Evolutionary conservation across 2,888 invertebrate genomes (phyloP).

Genomic region (Tipula unca): DNA sequence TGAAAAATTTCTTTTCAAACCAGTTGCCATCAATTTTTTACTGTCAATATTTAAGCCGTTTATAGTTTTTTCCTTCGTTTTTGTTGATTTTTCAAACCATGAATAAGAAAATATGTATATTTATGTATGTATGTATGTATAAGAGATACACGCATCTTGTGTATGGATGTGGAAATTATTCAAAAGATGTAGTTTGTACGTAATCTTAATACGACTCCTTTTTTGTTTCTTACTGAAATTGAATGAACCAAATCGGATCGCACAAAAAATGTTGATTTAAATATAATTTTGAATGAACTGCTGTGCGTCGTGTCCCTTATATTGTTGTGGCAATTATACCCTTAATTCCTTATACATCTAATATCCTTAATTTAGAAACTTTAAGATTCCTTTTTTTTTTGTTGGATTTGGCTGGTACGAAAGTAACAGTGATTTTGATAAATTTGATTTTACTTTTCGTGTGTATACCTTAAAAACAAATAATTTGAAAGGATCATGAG

Average conservation of each 20-base stretch:
- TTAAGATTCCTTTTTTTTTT: background rate
- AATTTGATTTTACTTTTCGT: background rate
- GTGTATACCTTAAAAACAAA: background rate
- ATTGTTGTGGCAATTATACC: background rate
- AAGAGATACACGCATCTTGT: background rate
- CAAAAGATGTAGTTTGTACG: background rate
- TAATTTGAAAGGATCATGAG: background rate
- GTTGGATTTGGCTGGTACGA: background rate
- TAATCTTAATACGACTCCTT: background rate
- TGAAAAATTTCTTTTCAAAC: conserved; percentile 17
- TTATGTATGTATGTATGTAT: background rate
- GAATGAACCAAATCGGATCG: conserved; percentile 16
- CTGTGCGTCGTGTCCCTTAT: background rate
- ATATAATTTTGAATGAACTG: conserved; percentile 15
- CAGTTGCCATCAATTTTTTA: conserved; percentile 19
- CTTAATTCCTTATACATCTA: no score
- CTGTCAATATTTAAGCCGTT: conserved; percentile 19
- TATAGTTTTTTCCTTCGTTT: conserved; percentile 15
- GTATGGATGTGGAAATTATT: background rate
- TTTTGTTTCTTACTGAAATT: background rate
- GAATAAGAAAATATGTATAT: background rate
- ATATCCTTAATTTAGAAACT: background rate
- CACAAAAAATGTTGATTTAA: background rate
- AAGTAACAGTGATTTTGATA: background rate
- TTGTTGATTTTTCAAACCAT: conserved; percentile 17